phyloP scores from a whole-genome alignment of 2,797 vertebrate species.

The Cyclura pinguis region DNA sequence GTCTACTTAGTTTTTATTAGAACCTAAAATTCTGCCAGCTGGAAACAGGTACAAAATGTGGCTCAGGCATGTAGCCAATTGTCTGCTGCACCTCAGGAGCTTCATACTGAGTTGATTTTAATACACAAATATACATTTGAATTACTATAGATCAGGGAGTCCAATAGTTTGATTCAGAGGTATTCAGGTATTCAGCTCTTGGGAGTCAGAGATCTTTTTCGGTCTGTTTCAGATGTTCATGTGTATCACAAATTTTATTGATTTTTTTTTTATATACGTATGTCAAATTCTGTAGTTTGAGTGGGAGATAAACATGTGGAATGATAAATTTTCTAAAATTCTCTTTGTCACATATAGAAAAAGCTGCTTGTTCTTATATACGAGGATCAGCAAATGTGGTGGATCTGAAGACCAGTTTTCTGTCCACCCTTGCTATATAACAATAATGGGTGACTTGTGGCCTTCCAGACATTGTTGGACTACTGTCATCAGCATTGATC shows the following conservation, averaged over 20 bases:
- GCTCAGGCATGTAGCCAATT: background rate
- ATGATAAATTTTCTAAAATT: background rate
- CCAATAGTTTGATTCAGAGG: background rate
- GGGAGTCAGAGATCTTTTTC: too few relatives aligned
- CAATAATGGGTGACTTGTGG: background rate
- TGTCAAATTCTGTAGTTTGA: background rate
- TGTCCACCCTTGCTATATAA: too few relatives aligned
- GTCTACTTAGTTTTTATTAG: background rate
- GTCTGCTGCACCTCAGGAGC: background rate
- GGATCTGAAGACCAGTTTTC: too few relatives aligned
- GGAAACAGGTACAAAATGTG: background rate
- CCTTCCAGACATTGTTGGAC: background rate
- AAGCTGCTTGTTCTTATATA: background rate
- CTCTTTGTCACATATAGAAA: background rate
- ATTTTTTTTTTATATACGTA: background rate
- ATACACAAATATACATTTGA: background rate
- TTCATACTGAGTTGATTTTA: background rate
- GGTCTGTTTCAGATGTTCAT: too few relatives aligned
- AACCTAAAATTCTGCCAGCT: background rate
- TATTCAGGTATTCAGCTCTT: background rate
- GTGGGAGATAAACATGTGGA: too few relatives aligned
- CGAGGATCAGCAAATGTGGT: too few relatives aligned
- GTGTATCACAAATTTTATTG: background rate
- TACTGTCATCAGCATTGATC: background rate
- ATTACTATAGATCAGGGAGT: background rate